Percentiles rank a stretch among this genome's conserved stretches.
These are phyloP conservation scores for Scotopteryx bipunctaria DNA, from an alignment of 2,888 invertebrate species.

Conservation along the genomic window DNA sequence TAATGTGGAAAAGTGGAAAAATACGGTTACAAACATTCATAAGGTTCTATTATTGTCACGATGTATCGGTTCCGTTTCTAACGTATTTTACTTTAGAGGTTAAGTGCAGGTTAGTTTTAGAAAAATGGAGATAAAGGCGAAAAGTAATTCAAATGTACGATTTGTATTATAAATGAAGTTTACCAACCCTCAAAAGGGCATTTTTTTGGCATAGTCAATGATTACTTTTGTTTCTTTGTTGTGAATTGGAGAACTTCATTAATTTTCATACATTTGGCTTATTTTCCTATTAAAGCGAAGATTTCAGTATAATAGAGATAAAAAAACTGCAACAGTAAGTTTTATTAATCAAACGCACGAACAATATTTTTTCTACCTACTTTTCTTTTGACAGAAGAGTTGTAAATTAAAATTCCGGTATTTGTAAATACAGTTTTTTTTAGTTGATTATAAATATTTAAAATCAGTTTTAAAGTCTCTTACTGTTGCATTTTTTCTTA, in stretches of 20 bases:
- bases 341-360: too few relatives aligned
- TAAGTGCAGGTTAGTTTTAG: slow-evolving; percentile 3
- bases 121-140: neutral
- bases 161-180: neutral
- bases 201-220: too few relatives aligned
- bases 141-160: neutral
- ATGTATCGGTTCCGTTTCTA: slow-evolving; percentile 42
- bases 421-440: too few relatives aligned
- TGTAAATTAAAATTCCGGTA: too few relatives aligned
- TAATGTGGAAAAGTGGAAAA: slow-evolving; percentile 77
- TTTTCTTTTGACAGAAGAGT: too few relatives aligned
- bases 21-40: slow-evolving; percentile 57
- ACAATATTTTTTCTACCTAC: too few relatives aligned
- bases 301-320: neutral
- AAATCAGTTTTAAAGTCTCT: too few relatives aligned
- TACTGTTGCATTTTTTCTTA: neutral
- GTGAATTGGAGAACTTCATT: neutral
- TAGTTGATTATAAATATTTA: too few relatives aligned
- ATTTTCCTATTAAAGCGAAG: neutral
- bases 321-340: slow-evolving; percentile 6
- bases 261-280: neutral
- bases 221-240: neutral
- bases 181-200: neutral
- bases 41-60: slow-evolving; percentile 72
- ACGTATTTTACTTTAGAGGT: slow-evolving; percentile 19